Evolutionary conservation across 2,797 vertebrate genomes (phyloP).

Genomic region (Anniella stebbinsi): DNA sequence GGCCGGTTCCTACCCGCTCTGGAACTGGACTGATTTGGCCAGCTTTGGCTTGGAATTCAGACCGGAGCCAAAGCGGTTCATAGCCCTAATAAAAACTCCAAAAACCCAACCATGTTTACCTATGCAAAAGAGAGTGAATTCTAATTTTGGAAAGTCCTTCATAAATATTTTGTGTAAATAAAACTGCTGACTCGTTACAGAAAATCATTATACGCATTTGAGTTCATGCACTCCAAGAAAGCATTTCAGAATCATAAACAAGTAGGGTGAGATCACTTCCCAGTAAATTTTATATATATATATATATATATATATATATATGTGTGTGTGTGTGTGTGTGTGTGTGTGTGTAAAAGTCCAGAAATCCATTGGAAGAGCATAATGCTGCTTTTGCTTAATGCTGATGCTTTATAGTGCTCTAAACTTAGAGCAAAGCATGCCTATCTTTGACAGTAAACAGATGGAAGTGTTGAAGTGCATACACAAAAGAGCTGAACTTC

Average conservation of each 20-base stretch:
- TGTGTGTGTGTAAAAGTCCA: not conserved
- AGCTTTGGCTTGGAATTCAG: no score
- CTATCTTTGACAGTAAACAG: conserved; percentile 32
- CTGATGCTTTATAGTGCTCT: not conserved
- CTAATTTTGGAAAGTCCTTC: not conserved
- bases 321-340: no score
- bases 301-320: no score
- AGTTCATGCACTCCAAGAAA: conserved; percentile 23
- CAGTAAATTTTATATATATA: no score
- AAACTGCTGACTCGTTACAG: conserved; percentile 19
- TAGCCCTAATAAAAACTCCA: not conserved
- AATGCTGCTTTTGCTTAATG: not conserved
- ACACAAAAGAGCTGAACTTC: conserved; percentile 15
- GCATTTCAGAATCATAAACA: conserved; percentile 17
- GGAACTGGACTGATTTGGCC: no score
- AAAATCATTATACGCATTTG: conserved; percentile 7
- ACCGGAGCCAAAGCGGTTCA: no score
- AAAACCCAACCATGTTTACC: not conserved
- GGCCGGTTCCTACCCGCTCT: no score
- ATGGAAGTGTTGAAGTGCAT: conserved; percentile 10
- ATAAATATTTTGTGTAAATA: conserved; percentile 8
- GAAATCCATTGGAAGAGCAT: not conserved
- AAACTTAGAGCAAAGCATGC: not conserved
- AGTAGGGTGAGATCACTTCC: conserved; percentile 15
- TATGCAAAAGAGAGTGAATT: not conserved